Conservation (phyloP, 2,113 vertebrate genomes). For the Numida meleagris region DNA sequence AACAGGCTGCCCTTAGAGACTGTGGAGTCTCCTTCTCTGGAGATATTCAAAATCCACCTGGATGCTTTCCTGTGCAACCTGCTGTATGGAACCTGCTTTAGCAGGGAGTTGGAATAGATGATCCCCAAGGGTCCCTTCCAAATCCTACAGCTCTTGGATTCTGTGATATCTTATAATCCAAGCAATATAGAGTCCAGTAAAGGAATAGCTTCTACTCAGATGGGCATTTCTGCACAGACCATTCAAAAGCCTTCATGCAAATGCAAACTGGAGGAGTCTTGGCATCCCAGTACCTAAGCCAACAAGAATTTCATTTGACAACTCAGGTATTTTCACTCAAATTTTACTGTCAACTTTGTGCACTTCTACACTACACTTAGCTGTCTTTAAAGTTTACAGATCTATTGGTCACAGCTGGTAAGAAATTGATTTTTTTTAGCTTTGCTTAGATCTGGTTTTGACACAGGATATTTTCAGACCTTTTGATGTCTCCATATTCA, state of each 20-base stretch:
- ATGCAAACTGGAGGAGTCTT: neutral
- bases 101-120: too few relatives aligned
- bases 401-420: neutral
- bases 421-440: neutral
- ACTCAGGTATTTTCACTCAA: neutral
- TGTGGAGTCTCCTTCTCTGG: too few relatives aligned
- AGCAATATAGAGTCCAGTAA: neutral
- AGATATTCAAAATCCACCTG: too few relatives aligned
- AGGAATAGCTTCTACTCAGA: neutral
- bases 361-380: neutral
- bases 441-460: neutral
- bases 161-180: neutral
- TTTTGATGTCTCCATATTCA: neutral
- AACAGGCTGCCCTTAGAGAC: too few relatives aligned
- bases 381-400: neutral
- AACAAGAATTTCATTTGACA: neutral
- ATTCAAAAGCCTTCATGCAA: neutral
- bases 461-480: neutral
- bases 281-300: neutral
- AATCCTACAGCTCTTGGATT: too few relatives aligned
- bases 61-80: too few relatives aligned
- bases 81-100: too few relatives aligned
- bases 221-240: neutral
- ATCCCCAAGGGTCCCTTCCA: too few relatives aligned
- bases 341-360: neutral